Conservation (phyloP, 1,140 invertebrate species). For the Atopsyche davidsoni region DNA sequence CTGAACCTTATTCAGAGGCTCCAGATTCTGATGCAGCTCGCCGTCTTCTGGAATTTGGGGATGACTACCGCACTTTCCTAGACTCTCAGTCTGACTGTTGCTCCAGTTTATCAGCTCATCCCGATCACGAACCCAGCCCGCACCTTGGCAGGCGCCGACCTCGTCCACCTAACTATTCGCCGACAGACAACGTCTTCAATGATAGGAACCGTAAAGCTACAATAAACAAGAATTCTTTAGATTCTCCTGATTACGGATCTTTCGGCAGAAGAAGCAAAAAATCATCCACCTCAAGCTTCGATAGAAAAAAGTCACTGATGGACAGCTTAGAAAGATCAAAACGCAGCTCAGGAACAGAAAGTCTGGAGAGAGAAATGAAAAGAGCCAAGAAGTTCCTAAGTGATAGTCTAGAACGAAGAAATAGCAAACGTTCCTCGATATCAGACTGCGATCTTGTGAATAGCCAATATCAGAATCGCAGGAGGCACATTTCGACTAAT, state of each 20-base stretch:
- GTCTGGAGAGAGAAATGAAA: constrained; percentile 22
- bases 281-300: constrained; percentile 45
- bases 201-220: constrained; percentile 11
- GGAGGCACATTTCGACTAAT: constrained; percentile 26
- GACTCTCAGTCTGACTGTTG: constrained; percentile 81
- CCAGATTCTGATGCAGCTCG: constrained; percentile 78
- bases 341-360: constrained; percentile 23
- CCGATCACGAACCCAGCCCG: constrained; percentile 56
- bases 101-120: constrained; percentile 65
- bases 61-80: constrained; percentile 83
- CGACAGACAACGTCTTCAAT: constrained; percentile 23
- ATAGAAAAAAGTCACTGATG: constrained; percentile 44
- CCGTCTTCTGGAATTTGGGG: constrained; percentile 77
- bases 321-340: constrained; percentile 44
- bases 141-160: constrained; percentile 31
- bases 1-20: constrained; percentile 85
- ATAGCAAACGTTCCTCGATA: constrained; percentile 24
- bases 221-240: constrained; percentile 10
- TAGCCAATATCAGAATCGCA: constrained; percentile 11
- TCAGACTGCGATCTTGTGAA: constrained; percentile 23
- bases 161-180: constrained; percentile 35
- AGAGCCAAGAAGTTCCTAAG: constrained; percentile 22
- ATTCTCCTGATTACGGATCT: constrained; percentile 34
- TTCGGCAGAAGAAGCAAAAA: constrained; percentile 42
- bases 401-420: constrained; percentile 21